These are phyloP conservation scores for Thermophis baileyi DNA, from an alignment of 2,113 vertebrate species.

Conservation along the genomic window DNA sequence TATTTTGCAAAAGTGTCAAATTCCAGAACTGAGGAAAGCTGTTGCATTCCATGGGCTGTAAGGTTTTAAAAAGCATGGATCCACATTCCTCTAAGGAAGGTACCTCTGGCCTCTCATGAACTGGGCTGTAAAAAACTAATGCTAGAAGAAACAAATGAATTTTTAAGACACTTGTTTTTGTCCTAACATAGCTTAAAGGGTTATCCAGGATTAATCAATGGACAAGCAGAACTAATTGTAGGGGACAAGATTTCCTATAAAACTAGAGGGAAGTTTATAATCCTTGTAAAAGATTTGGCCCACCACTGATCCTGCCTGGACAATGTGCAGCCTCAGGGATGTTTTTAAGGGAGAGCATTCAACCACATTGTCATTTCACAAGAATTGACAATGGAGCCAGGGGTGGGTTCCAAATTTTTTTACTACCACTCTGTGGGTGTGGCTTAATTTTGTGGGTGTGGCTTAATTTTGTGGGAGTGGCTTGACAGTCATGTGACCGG, in stretches of 20 bases:
- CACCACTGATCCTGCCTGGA: not conserved
- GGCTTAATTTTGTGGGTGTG: too few species aligned
- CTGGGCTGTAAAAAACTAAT: too few species aligned
- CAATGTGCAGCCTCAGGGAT: not conserved
- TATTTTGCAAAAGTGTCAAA: too few species aligned
- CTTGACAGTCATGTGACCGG: too few species aligned
- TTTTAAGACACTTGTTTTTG: not conserved
- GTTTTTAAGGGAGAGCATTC: not conserved
- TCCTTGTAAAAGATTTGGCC: not conserved
- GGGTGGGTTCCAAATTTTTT: too few species aligned
- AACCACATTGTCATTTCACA: not conserved
- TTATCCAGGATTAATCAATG: not conserved
- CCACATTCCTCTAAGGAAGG: not conserved
- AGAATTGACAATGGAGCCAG: not conserved
- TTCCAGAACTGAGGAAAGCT: not conserved
- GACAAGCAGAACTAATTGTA: not conserved
- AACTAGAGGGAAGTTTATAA: not conserved
- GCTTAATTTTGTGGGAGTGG: too few species aligned
- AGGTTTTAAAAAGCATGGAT: not conserved
- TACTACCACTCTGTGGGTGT: too few species aligned
- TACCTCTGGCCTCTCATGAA: not conserved
- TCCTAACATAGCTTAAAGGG: not conserved
- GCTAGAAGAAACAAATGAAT: not conserved
- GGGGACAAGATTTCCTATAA: not conserved
- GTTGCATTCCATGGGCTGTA: not conserved